A percentile compares a stretch with the other conserved stretches of the same genome.
phyloP scores from a whole-genome alignment of 2,888 invertebrate species.

The Pinctada fucata region DNA sequence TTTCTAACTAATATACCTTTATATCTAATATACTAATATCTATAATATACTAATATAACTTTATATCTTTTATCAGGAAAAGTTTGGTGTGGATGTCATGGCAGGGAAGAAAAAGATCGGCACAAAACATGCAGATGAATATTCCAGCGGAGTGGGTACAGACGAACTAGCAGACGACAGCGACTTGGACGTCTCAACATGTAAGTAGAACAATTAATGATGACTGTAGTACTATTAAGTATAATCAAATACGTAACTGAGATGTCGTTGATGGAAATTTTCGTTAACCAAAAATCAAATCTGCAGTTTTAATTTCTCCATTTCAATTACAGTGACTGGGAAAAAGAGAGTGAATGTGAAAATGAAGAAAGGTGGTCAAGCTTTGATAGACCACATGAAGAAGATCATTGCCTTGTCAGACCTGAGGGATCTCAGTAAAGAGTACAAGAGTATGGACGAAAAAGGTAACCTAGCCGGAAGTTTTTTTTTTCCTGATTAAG shows the following conservation, averaged over 20 bases:
- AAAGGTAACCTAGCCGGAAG: conserved; percentile 53
- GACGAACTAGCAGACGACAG: conserved; percentile 75
- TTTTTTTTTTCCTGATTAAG: too few relatives aligned
- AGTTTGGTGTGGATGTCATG: conserved; percentile 72
- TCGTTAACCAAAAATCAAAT: neutral
- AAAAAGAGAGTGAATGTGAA: conserved; percentile 72
- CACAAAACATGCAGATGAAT: conserved; percentile 70
- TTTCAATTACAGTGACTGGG: conserved; percentile 66
- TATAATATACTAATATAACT: too few relatives aligned
- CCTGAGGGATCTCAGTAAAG: conserved; percentile 58
- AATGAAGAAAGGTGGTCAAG: conserved; percentile 72
- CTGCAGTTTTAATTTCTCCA: neutral
- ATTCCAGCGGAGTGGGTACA: conserved; percentile 70
- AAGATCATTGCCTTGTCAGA: conserved; percentile 68
- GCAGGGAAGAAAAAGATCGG: conserved; percentile 68
- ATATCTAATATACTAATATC: too few relatives aligned
- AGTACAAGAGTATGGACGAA: conserved; percentile 68
- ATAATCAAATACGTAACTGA: too few relatives aligned
- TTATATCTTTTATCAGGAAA: conserved; percentile 61
- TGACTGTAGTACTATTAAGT: too few relatives aligned
- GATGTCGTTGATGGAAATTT: too few relatives aligned
- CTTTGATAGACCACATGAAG: conserved; percentile 73
- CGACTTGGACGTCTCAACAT: conserved; percentile 73
- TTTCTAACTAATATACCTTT: too few relatives aligned
- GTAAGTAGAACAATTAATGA: conserved; percentile 56